Conservation (phyloP, 2,797 vertebrate genomes). For the Picus viridis region DNA sequence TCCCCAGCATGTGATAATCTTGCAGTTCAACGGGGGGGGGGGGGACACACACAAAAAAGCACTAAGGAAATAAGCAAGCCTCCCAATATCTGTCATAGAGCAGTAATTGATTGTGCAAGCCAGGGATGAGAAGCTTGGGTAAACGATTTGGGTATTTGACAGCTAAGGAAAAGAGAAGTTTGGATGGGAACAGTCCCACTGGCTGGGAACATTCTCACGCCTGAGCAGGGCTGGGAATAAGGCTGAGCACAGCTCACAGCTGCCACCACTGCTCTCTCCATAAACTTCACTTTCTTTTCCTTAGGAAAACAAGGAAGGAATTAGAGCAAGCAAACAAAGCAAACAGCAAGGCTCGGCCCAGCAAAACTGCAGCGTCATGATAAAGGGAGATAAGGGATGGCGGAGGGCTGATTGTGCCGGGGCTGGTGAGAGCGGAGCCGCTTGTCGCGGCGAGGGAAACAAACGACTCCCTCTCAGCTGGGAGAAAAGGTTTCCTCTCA, state of each 20-base stretch:
- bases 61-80: not conserved
- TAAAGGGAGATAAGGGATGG: not conserved
- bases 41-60: too few relatives aligned
- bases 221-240: not conserved
- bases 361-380: not conserved
- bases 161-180: not conserved
- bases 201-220: conserved; percentile 8
- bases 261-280: not conserved
- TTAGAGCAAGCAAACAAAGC: not conserved
- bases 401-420: not conserved
- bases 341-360: not conserved
- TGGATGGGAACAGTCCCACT: not conserved
- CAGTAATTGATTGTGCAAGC: not conserved
- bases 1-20: not conserved
- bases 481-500: not conserved
- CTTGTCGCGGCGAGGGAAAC: conserved; percentile 14
- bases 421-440: not conserved
- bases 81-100: not conserved
- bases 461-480: conserved; percentile 5
- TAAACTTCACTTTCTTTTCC: not conserved
- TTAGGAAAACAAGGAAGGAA: not conserved
- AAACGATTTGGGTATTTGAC: not conserved
- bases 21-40: not conserved
- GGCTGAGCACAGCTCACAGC: not conserved
- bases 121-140: not conserved